A percentile compares a stretch with the other conserved stretches of the same genome.
These are phyloP conservation scores for Dasyornis broadbenti DNA, from an alignment of 2,113 vertebrate species.

Conservation along the genomic window DNA sequence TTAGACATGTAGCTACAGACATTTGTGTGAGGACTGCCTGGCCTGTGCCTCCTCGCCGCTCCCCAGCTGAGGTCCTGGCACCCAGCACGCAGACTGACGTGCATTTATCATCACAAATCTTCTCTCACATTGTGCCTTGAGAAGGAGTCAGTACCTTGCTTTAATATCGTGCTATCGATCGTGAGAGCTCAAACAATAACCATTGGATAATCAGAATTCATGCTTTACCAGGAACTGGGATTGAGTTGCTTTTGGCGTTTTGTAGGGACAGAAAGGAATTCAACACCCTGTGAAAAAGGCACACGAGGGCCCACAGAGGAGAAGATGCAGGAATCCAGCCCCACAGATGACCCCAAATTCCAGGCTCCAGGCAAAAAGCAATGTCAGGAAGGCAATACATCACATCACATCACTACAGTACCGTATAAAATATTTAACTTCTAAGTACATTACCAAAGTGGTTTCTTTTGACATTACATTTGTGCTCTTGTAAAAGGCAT, in stretches of 20 bases:
- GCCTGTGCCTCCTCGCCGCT: neutral
- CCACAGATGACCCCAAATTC: neutral
- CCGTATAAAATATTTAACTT: constrained; percentile 56
- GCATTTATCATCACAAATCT: neutral
- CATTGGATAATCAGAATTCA: accelerated
- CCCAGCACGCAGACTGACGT: accelerated
- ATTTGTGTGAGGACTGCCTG: neutral
- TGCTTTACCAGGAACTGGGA: accelerated
- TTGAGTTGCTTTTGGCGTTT: neutral
- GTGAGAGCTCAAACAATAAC: neutral
- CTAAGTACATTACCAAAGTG: constrained; percentile 15
- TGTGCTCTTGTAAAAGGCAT: constrained; percentile 27
- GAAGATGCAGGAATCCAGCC: neutral
- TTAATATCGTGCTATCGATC: neutral
- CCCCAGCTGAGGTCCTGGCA: neutral
- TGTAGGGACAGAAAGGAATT: neutral
- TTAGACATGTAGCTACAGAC: neutral
- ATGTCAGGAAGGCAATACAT: neutral
- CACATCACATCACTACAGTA: neutral
- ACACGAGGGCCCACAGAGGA: accelerated
- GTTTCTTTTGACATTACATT: constrained; percentile 51
- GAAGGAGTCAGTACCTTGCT: neutral
- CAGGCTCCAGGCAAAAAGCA: neutral
- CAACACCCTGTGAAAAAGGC: neutral
- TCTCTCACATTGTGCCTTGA: accelerated